Evolutionary conservation across 2,797 vertebrate species (phyloP).

Genomic region (Ptychobarbus kaznakovi): DNA sequence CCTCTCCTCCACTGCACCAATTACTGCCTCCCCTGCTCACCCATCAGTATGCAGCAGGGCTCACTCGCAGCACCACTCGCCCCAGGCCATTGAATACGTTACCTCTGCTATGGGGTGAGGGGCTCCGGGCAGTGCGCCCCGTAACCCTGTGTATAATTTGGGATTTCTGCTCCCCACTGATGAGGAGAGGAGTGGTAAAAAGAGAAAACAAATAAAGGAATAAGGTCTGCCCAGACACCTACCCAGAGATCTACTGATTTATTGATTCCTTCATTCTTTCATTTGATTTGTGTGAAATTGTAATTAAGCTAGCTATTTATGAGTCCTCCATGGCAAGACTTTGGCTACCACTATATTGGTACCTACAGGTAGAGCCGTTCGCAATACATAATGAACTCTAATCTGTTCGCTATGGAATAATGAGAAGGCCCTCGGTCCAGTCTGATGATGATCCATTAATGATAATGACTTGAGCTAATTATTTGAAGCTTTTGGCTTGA

Average conservation of each 20-base stretch:
- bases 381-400: conserved; percentile 45
- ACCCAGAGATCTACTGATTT: conserved; percentile 79
- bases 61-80: conserved; percentile 83
- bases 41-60: conserved; percentile 89
- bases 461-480: conserved; percentile 1
- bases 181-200: conserved; percentile 65
- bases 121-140: conserved; percentile 81
- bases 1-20: conserved; percentile 84
- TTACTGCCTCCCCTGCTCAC: conserved; percentile 82
- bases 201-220: conserved; percentile 81
- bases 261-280: conserved; percentile 81
- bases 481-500: conserved; percentile 17
- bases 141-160: conserved; percentile 88
- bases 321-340: conserved; percentile 34
- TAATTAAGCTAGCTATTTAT: conserved; percentile 69
- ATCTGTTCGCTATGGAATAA: conserved; percentile 29
- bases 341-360: conserved; percentile 28
- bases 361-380: conserved; percentile 25
- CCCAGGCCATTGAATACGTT: conserved; percentile 96
- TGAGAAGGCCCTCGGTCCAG: neutral
- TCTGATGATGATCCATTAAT: neutral
- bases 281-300: conserved; percentile 81
- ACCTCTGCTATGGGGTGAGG: conserved; percentile 81
- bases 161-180: conserved; percentile 85
- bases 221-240: conserved; percentile 71